Base-by-base conservation (phyloP, 2,797 vertebrate species). In the Anguilla pacifica region DNA sequence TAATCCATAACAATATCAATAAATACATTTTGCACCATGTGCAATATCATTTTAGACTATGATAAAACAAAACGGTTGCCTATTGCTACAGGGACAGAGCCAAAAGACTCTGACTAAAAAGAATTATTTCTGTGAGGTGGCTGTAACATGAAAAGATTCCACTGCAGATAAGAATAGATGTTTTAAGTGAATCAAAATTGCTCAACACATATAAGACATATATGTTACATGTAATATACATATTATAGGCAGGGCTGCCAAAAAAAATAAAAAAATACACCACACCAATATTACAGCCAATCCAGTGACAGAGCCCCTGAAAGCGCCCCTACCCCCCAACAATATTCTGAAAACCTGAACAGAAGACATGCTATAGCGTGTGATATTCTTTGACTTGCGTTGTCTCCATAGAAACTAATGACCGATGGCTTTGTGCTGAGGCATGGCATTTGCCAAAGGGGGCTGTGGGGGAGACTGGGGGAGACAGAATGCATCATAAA, bases 391-490 rank as follows among this genome's bases (percentile, higher is more conserved):
- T 67, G 25, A 2, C 57, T 72, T 59, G 22, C 59, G 53, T 85
- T 85, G 87, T 88, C 61, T 84, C 53, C 57, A 83, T 70, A 88
- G 85, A 86, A 88, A 88, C 77, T 39, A 86, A 88, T 88, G 57
- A 86, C 61, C 53, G 64, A 83, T 86, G 85, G 49, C 46, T 83
- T 86, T 88, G 81, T 86, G 85, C 85, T 82, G 61, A 86, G 85
- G 46, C 81, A 88, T 39, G 74, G 49, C 85, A 83, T 86, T 64
- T 82, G 59, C 25, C 72, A 84, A 59, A 84, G 77, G 28, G 7
- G 1, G 49, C 51, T 53, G 51, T 43, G 39, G 39, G 39, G 39
- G 39, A 43, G 39, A 43, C 39, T n/a, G 81, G 51, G 35, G 79
- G 59, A 88, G 85, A 49, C 49, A 74, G 85, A 84, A 64, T 59